Evolutionary conservation across 2,113 vertebrate genomes (phyloP).

Genomic region (Stegastes partitus): DNA sequence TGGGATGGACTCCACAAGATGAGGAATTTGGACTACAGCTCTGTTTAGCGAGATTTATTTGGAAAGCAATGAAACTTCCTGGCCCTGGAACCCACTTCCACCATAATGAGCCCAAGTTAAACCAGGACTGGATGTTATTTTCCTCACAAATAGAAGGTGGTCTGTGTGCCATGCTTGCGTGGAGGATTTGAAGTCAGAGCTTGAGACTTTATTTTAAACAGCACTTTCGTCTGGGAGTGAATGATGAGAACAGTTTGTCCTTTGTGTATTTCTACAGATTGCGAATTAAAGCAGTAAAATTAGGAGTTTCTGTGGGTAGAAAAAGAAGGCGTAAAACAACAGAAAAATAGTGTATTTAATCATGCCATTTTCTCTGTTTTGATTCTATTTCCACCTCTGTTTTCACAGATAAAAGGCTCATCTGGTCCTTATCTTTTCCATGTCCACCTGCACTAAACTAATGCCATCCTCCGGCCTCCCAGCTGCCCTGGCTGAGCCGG

Average conservation of each 20-base stretch:
- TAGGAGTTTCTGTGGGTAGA: not conserved
- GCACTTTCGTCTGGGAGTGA: slow-evolving; percentile 9
- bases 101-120: slow-evolving; percentile 81
- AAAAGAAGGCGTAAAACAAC: not conserved
- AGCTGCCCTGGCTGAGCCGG: slow-evolving; percentile 54
- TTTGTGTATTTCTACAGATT: slow-evolving; percentile 13
- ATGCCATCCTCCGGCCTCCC: slow-evolving; percentile 37
- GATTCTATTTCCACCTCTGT: not conserved
- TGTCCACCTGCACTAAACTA: slow-evolving; percentile 39
- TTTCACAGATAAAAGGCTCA: slow-evolving; percentile 35
- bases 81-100: slow-evolving; percentile 84
- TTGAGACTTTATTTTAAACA: slow-evolving; percentile 50
- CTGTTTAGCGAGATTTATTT: slow-evolving; percentile 85
- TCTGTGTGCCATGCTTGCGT: slow-evolving; percentile 66
- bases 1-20: slow-evolving; percentile 69
- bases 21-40: slow-evolving; percentile 77
- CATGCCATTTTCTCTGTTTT: too few species aligned
- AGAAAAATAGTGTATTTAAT: too few species aligned
- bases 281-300: slow-evolving; percentile 8
- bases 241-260: slow-evolving; percentile 44
- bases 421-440: slow-evolving; percentile 46
- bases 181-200: slow-evolving; percentile 48
- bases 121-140: slow-evolving; percentile 81
- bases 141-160: slow-evolving; percentile 78
- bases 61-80: slow-evolving; percentile 84